Percentiles rank a stretch among this genome's conserved stretches.
Evolutionary conservation across 2,113 vertebrate genomes (phyloP).

Genomic region (Opisthocomus hoazin): DNA sequence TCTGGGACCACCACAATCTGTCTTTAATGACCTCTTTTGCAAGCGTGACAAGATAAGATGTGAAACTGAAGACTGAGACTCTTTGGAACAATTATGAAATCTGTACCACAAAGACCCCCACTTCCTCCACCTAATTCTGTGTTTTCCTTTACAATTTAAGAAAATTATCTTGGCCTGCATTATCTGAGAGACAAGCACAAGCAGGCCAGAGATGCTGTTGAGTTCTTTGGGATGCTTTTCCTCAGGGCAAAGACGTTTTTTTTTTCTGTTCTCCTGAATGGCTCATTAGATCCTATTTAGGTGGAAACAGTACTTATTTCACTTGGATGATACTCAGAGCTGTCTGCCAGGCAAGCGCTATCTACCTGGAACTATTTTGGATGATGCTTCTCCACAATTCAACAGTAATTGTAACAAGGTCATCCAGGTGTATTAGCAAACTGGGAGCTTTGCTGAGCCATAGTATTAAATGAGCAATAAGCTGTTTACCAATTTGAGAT

Average conservation of each 20-base stretch:
- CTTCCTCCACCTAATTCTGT: not conserved
- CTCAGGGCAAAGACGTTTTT: not conserved
- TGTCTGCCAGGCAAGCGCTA: not conserved
- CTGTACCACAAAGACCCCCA: not conserved
- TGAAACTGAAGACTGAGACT: not conserved
- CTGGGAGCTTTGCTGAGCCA: not conserved
- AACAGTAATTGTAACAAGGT: not conserved
- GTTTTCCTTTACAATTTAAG: not conserved
- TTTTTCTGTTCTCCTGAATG: not conserved
- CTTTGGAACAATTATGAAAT: not conserved
- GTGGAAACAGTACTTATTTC: conserved; percentile 10
- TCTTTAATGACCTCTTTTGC: not conserved
- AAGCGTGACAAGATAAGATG: not conserved
- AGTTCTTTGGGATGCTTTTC: conserved; percentile 13
- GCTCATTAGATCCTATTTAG: conserved; percentile 21
- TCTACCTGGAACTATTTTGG: not conserved
- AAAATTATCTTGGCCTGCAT: not conserved
- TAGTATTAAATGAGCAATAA: conserved; percentile 10
- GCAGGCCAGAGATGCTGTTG: not conserved
- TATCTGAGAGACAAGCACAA: not conserved
- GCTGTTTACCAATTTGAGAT: not conserved
- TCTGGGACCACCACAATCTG: not conserved
- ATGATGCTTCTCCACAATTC: not conserved
- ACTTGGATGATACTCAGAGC: not conserved
- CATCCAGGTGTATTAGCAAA: not conserved